phyloP scores from a whole-genome alignment of 2,113 vertebrate species.

The Condylura cristata region DNA sequence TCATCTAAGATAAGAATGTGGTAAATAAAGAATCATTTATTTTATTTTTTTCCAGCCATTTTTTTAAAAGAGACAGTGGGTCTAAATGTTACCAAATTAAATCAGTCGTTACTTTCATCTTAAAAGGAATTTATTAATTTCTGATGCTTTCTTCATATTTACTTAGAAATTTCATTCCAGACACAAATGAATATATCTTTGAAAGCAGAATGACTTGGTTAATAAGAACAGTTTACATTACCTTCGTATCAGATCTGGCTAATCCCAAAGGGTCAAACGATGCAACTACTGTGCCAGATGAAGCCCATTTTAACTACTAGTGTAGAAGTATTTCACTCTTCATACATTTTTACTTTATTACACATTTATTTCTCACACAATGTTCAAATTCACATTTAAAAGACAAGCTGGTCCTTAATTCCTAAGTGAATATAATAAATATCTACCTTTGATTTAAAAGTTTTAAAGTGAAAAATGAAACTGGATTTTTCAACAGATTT shows the following conservation, averaged over 20 bases:
- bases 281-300: background rate
- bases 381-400: conserved; percentile 67
- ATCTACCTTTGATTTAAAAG: background rate
- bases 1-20: background rate
- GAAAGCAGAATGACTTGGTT: conserved; percentile 48
- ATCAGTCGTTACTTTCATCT: conserved; percentile 1
- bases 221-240: conserved; percentile 51
- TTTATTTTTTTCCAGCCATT: background rate
- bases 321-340: conserved; percentile 24
- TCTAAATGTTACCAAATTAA: conserved; percentile 51
- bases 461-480: conserved; percentile 58
- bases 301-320: background rate
- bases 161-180: conserved; percentile 61
- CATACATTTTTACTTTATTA: conserved; percentile 54
- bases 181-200: conserved; percentile 57
- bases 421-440: conserved; percentile 33
- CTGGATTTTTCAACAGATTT: conserved; percentile 42
- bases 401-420: conserved; percentile 54
- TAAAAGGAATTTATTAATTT: conserved; percentile 62
- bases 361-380: conserved; percentile 41
- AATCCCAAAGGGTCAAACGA: conserved; percentile 44
- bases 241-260: conserved; percentile 30
- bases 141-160: conserved; percentile 51
- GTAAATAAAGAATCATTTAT: background rate
- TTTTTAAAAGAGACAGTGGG: conserved; percentile 34